A percentile compares a stretch with the other conserved stretches of the same genome.
Evolutionary conservation across 2,888 invertebrate genomes (phyloP).

Genomic region (Drosophila algonquin): DNA sequence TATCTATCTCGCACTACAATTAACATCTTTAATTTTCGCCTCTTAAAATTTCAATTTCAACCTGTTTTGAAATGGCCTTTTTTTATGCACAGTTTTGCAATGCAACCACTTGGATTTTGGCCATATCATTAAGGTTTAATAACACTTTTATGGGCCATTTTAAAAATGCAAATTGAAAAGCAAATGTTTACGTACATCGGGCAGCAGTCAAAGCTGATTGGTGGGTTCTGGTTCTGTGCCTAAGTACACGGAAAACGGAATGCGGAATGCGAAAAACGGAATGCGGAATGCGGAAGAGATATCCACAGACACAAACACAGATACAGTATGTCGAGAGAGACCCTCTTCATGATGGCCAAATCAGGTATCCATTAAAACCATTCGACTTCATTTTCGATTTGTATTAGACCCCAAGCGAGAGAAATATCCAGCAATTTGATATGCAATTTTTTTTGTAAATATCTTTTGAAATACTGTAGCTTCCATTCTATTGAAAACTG

Average conservation of each 20-base stretch:
- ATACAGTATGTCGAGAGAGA: background rate
- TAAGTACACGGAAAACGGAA: background rate
- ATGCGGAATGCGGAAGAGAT: background rate
- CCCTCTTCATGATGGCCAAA: background rate
- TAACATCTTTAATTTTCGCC: too few relatives aligned
- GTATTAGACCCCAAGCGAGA: background rate
- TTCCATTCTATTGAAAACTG: too few relatives aligned
- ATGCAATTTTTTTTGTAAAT: too few relatives aligned
- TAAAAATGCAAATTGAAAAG: slow-evolving; percentile 31
- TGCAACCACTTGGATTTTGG: slow-evolving; percentile 14
- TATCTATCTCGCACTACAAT: too few relatives aligned
- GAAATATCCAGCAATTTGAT: background rate
- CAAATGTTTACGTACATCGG: slow-evolving; percentile 1
- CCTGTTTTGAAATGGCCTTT: slow-evolving; percentile 8
- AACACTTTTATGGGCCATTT: slow-evolving; percentile 30
- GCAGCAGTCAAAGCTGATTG: slow-evolving; percentile 14
- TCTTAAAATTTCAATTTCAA: background rate
- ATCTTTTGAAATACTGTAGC: too few relatives aligned
- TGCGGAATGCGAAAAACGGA: background rate
- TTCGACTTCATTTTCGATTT: too few relatives aligned
- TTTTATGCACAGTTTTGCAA: background rate
- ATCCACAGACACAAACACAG: background rate
- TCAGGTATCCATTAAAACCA: background rate
- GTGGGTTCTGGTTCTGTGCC: background rate
- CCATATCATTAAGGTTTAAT: slow-evolving; percentile 13